These are phyloP conservation scores for Melanerpes aurifrons DNA, from an alignment of 2,113 vertebrate species.

Conservation along the genomic window DNA sequence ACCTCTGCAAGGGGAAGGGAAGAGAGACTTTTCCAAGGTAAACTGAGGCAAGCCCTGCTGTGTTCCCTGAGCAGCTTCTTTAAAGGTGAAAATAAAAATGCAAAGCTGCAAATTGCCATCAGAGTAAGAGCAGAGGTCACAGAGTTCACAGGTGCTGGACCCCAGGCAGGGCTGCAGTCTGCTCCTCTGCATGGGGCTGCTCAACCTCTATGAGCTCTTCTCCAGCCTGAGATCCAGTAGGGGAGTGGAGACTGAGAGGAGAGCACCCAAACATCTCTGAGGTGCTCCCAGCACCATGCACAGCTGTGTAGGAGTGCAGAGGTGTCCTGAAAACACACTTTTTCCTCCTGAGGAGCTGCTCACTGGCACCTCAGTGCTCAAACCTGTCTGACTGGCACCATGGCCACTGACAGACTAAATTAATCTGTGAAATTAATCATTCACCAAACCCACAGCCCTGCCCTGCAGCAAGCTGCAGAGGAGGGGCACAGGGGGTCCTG, in stretches of 20 bases:
- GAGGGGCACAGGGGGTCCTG: background rate
- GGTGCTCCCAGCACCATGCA: rapidly evolving
- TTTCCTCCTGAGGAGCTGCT: background rate
- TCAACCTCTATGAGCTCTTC: background rate
- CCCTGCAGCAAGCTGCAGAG: background rate
- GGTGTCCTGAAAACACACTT: background rate
- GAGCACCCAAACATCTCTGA: background rate
- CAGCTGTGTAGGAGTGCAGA: rapidly evolving
- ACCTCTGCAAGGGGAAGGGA: background rate
- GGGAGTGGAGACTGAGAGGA: background rate
- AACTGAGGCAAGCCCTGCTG: background rate
- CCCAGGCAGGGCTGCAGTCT: background rate
- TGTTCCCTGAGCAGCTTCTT: background rate
- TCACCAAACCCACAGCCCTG: background rate
- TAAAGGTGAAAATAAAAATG: background rate
- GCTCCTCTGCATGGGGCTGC: background rate
- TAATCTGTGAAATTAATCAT: background rate
- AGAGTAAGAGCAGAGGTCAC: rapidly evolving
- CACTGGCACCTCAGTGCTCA: background rate
- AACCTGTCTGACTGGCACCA: background rate
- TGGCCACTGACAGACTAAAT: background rate
- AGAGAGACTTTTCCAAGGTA: background rate
- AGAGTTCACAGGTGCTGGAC: background rate
- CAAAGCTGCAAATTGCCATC: background rate
- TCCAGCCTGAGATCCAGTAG: background rate